Percentiles rank a stretch among this genome's conserved stretches.
phyloP scores from a whole-genome alignment of 2,888 invertebrate genomes.

The Papilio demoleus region DNA sequence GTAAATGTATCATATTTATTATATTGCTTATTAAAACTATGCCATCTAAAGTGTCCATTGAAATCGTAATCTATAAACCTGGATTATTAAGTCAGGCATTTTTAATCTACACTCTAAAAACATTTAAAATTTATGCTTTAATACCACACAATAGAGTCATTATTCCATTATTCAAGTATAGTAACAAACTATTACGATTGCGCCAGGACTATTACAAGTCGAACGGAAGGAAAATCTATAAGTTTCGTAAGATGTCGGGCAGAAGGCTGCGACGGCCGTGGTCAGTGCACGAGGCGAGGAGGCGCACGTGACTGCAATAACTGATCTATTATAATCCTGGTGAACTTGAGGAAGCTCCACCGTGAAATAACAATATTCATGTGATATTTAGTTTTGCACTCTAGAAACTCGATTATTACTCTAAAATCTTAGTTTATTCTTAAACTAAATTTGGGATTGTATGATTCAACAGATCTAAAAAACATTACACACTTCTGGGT shows the following conservation, averaged over 20 bases:
- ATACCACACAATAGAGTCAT: conserved; percentile 14
- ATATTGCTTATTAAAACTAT: too few relatives aligned
- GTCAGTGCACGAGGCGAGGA: conserved; percentile 53
- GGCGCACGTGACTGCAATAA: conserved; percentile 47
- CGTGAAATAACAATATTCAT: neutral
- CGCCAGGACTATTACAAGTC: conserved; percentile 43
- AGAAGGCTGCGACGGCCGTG: conserved; percentile 54
- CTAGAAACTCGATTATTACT: too few relatives aligned
- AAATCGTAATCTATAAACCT: neutral
- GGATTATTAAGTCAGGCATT: neutral
- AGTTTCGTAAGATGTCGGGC: conserved; percentile 57
- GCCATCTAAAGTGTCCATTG: neutral
- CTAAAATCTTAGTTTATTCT: too few relatives aligned
- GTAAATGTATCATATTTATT: too few relatives aligned
- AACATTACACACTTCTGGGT: neutral
- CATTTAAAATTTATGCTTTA: neutral
- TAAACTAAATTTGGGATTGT: too few relatives aligned
- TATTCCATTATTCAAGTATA: conserved; percentile 33
- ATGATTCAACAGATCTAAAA: neutral
- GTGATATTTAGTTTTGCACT: neutral
- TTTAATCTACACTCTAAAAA: too few relatives aligned
- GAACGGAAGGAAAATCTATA: conserved; percentile 69
- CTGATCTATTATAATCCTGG: neutral
- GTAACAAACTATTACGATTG: conserved; percentile 53
- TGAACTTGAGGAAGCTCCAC: neutral